Base-by-base conservation (phyloP, 2,888 invertebrate species). In the Pilophorus perplexus region DNA sequence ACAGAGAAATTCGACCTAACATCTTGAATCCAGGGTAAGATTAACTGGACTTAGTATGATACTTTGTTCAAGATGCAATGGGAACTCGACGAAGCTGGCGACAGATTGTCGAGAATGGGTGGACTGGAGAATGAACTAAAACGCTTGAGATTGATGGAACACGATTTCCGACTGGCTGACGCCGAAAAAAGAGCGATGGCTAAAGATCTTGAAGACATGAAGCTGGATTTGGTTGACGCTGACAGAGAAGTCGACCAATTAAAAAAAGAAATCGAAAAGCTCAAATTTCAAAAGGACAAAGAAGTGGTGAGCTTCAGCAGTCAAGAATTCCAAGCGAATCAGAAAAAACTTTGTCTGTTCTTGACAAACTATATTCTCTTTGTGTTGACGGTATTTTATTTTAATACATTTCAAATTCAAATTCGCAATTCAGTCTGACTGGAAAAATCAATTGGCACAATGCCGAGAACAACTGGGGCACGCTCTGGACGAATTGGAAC, bases 31-130 rank as follows among this genome's bases (percentile, higher is more conserved):
- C 16, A 12, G 5, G 18, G n/a, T n/a, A n/a, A n/a, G n/a, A n/a
- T n/a, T n/a, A n/a, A n/a, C n/a, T n/a, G n/a, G n/a, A n/a, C n/a
- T n/a, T n/a, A n/a, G n/a, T n/a, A n/a, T n/a, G n/a, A n/a, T n/a
- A n/a, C n/a, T n/a, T n/a, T n/a, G n/a, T 64, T 57, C 4, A 25
- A 68, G 68, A 48, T 68, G 60, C 66, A 68, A 46, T 68, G 68
- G 68, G 68, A 68, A 1, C 62, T 60, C 25, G 66, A 68, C 18
- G 66, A 68, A 20, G 40, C 52, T 8, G 60, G 66, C 28, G 50
- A 22, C 4, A 66, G 27, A 44, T 18, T 62, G 22, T 52, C 44
- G 6, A 55, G 60, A 27, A 48, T 68, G 66, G 42, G 48, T 22
- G 22, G 54, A 14, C 4, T 44, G n/a, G 40, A 57, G 38, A 44